Conservation (phyloP, 2,113 vertebrate species). For the Rissa tridactyla region DNA sequence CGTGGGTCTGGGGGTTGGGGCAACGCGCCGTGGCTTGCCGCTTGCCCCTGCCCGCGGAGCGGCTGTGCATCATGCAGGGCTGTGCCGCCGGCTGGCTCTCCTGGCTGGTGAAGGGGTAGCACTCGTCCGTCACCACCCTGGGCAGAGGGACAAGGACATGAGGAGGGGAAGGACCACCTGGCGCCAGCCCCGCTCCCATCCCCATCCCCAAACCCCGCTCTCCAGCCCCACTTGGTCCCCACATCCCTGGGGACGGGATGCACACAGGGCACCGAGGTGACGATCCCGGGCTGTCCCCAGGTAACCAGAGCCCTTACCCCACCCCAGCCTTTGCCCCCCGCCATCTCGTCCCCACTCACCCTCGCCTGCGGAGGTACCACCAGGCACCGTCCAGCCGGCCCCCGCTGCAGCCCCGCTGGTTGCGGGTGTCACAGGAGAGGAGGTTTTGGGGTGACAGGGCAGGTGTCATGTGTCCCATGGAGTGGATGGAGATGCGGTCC, state of each 20-base stretch:
- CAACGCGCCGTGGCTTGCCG: constrained; percentile 90
- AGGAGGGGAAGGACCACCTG: background rate
- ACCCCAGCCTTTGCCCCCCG: background rate
- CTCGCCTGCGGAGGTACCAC: constrained; percentile 91
- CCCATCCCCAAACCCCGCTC: background rate
- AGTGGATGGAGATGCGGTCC: constrained; percentile 95
- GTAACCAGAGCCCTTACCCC: background rate
- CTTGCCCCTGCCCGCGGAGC: constrained; percentile 88
- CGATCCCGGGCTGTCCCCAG: background rate
- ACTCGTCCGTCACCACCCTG: constrained; percentile 93
- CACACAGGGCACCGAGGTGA: fast-evolving
- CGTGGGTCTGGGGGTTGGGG: constrained; percentile 81
- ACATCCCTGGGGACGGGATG: background rate
- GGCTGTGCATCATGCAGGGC: constrained; percentile 96
- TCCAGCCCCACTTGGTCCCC: background rate
- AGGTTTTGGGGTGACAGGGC: constrained; percentile 94
- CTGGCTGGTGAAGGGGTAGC: constrained; percentile 85
- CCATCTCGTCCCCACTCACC: constrained; percentile 64
- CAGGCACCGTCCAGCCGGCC: constrained; percentile 90
- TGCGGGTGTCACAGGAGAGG: constrained; percentile 90
- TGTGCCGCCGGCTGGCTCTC: constrained; percentile 53
- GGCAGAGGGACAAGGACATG: background rate
- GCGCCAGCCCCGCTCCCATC: background rate
- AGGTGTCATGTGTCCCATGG: constrained; percentile 97
- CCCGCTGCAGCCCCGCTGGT: constrained; percentile 89